Base-by-base conservation (phyloP, 2,797 vertebrate species). In the Capromys pilorides region DNA sequence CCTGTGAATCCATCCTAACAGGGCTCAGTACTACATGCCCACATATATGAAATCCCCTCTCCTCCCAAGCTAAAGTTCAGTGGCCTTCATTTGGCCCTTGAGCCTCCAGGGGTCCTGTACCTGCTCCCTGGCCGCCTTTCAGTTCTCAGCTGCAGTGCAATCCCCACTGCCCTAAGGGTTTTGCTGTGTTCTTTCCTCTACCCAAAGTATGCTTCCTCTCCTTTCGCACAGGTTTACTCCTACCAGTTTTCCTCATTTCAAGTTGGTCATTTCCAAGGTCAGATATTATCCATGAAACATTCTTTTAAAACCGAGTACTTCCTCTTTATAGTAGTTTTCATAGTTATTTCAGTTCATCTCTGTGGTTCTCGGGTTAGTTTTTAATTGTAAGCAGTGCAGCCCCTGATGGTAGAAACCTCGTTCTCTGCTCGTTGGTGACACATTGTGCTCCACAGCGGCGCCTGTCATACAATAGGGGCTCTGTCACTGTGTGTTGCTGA, bases 191-290 rank as follows among this genome's bases (percentile, higher is more conserved):
- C 0, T 62, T 71, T 85, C 62, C 59, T 94, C 78, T 39, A 7
- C n/a, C 36, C 5, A 59, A 16, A 41, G 5, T 83, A 36, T 54
- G 84, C 67, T 94, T 67, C 22, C 24, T 90, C 33, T 81, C 62
- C 62, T 91, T 83, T 85, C 57, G 39, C 61, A 7, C 28, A 80
- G 6, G 3, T 94, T 86, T 89, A 71, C 8, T 24, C 31, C 51
- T 67, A 49, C 24, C 57, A 41, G 0, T 61, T 90, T 86, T 95
- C 91, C 78, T 69, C 67, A 79, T 79, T 89, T 93, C 33, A 59
- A 9, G 24, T 62, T 49, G 41, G 41, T 57, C 77, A 18, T 86
- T 49, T 59, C 85, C 41, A n/a, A 66, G 61, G 9, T 85, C 73
- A 81, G 13, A 49, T 66, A 31, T 85, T 66, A 84, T 73, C 77